A percentile compares a stretch with the other conserved stretches of the same genome.
Evolutionary conservation across 1,140 invertebrate genomes (phyloP).

Genomic region (Nylanderia fulva): DNA sequence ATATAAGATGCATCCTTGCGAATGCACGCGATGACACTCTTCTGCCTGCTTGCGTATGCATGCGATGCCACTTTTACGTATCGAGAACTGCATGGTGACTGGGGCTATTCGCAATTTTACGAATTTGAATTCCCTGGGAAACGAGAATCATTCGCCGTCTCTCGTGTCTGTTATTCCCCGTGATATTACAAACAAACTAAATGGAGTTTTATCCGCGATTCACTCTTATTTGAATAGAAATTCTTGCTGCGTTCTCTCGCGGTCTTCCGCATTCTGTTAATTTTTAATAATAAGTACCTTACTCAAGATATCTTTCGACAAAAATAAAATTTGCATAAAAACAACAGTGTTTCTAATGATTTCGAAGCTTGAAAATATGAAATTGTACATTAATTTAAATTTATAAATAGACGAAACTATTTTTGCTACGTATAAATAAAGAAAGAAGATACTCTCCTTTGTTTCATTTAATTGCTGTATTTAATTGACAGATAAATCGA

Average conservation of each 20-base stretch:
- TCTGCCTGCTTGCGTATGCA: conserved; percentile 51
- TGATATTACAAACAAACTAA: conserved; percentile 43
- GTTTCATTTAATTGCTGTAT: not conserved
- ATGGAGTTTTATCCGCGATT: conserved; percentile 49
- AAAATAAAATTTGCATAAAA: not conserved
- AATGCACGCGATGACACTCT: conserved; percentile 35
- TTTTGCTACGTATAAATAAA: not conserved
- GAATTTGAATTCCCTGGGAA: conserved; percentile 40
- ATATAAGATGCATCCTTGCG: conserved; percentile 41
- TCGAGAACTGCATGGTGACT: conserved; percentile 58
- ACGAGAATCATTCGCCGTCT: not conserved
- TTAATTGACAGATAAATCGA: not conserved
- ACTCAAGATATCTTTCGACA: not conserved
- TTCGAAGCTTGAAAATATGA: not conserved
- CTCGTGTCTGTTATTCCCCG: conserved; percentile 27
- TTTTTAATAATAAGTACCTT: not conserved
- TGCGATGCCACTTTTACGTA: conserved; percentile 43
- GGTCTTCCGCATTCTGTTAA: not conserved
- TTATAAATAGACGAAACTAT: not conserved
- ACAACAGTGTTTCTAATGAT: not conserved
- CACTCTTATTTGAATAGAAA: conserved; percentile 52
- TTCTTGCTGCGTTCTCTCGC: not conserved
- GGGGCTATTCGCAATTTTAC: conserved; percentile 36
- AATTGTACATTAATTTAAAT: not conserved
- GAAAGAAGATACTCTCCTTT: not conserved